A percentile compares a stretch with the other conserved stretches of the same genome.
Conservation (phyloP, 2,113 vertebrate species). For the Anseranas semipalmata region DNA sequence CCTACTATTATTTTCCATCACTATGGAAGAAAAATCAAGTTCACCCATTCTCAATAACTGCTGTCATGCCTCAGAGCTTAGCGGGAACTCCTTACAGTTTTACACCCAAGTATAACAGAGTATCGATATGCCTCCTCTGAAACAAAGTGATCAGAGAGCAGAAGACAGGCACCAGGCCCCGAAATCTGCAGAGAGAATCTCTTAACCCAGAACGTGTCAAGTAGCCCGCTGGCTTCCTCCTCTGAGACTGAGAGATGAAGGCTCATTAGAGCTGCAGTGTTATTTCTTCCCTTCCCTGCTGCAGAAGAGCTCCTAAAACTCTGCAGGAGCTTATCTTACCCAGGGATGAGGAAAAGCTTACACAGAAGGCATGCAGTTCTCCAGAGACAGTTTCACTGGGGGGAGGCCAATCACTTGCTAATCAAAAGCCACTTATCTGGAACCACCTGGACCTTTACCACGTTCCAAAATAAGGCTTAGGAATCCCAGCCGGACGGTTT, state of each 20-base stretch:
- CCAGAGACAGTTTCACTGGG: not conserved
- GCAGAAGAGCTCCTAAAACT: slow-evolving; percentile 48
- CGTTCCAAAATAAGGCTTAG: not conserved
- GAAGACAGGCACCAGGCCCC: not conserved
- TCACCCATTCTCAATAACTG: not conserved
- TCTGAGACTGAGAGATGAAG: not conserved
- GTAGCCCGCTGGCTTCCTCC: not conserved
- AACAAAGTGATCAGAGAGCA: not conserved
- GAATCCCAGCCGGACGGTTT: not conserved
- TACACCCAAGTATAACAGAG: not conserved
- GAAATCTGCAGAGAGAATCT: not conserved
- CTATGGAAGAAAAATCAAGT: not conserved
- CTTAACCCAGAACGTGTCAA: not conserved
- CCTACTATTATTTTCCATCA: not conserved
- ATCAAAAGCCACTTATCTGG: slow-evolving; percentile 68
- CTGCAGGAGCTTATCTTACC: slow-evolving; percentile 46
- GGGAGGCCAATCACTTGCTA: slow-evolving; percentile 31
- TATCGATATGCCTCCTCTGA: not conserved
- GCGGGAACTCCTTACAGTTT: not conserved
- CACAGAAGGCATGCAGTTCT: slow-evolving; percentile 22
- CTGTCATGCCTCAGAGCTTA: not conserved
- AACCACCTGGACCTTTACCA: slow-evolving; percentile 30
- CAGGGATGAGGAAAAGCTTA: not conserved
- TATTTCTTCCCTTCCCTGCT: slow-evolving; percentile 39
- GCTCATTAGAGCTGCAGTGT: slow-evolving; percentile 7